Conservation (phyloP, 2,113 vertebrate genomes). For the Coryphaenoides rupestris region DNA sequence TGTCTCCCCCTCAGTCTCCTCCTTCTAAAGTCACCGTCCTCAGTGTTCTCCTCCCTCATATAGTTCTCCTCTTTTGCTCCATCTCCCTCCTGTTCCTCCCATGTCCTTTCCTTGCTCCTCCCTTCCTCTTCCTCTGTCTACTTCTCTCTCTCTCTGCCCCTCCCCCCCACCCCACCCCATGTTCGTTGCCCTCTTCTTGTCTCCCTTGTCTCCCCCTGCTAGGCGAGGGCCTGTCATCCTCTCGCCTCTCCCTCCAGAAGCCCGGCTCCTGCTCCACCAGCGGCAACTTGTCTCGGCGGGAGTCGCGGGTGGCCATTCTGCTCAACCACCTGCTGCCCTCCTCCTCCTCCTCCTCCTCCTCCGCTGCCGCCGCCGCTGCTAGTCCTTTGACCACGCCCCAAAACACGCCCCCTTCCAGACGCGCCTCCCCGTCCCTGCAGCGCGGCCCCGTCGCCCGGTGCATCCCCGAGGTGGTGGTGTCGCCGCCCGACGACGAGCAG, state of each 20-base stretch:
- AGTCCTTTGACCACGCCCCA: conserved; percentile 79
- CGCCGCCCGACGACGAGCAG: conserved; percentile 90
- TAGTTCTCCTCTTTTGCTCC: conserved; percentile 56
- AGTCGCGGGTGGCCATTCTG: conserved; percentile 86
- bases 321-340: conserved; percentile 90
- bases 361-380: conserved; percentile 69
- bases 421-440: conserved; percentile 63
- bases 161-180: conserved; percentile 18
- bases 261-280: conserved; percentile 80
- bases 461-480: conserved; percentile 91
- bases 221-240: conserved; percentile 97
- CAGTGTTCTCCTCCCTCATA: conserved; percentile 52
- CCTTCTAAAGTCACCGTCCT: conserved; percentile 44
- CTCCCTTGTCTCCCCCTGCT: conserved; percentile 81
- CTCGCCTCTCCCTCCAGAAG: conserved; percentile 87
- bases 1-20: conserved; percentile 35
- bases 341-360: conserved; percentile 84
- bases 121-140: conserved; percentile 5
- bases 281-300: conserved; percentile 84
- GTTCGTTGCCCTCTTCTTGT: conserved; percentile 37
- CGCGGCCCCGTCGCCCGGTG: conserved; percentile 67
- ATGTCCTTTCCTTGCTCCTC: conserved; percentile 15
- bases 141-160: conserved; percentile 15
- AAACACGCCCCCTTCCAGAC: conserved; percentile 79
- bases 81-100: conserved; percentile 32